These are phyloP conservation scores for Aplocera efformata DNA, from an alignment of 2,888 invertebrate genomes.

Conservation along the genomic window DNA sequence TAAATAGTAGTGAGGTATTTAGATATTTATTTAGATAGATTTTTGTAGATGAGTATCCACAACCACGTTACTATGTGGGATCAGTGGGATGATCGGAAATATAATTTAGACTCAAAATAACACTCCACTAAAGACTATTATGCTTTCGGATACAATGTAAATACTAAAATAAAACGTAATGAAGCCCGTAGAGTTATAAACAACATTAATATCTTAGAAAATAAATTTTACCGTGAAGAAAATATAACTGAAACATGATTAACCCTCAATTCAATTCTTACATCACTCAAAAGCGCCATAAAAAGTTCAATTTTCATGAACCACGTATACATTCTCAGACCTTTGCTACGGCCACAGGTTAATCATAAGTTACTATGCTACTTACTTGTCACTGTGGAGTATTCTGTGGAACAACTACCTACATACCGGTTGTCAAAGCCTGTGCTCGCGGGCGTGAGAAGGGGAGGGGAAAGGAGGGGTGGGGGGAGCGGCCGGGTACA, in stretches of 20 bases:
- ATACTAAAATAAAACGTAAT: too few relatives aligned
- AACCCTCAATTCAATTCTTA: conserved; percentile 12
- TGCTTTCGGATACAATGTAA: too few relatives aligned
- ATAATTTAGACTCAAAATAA: too few relatives aligned
- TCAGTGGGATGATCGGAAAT: too few relatives aligned
- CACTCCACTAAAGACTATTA: too few relatives aligned
- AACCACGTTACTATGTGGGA: too few relatives aligned
- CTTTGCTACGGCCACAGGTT: conserved; percentile 46
- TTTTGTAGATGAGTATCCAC: too few relatives aligned
- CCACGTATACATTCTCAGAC: conserved; percentile 73
- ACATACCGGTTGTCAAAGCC: conserved; percentile 77
- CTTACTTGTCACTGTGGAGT: conserved; percentile 10
- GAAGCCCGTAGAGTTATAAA: conserved; percentile 19
- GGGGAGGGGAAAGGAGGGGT: conserved; percentile 30
- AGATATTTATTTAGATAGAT: too few relatives aligned
- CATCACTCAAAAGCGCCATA: conserved; percentile 48
- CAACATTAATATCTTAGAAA: too few relatives aligned
- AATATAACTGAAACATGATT: too few relatives aligned
- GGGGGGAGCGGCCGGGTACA: conserved; percentile 57
- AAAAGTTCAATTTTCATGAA: conserved; percentile 67
- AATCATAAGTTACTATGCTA: not conserved
- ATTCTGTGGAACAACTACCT: conserved; percentile 37
- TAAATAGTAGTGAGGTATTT: too few relatives aligned
- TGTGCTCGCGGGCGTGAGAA: conserved; percentile 33
- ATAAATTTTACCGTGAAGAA: too few relatives aligned